These are phyloP conservation scores for Tympanuchus pallidicinctus DNA, from an alignment of 2,113 vertebrate genomes.

Conservation along the genomic window DNA sequence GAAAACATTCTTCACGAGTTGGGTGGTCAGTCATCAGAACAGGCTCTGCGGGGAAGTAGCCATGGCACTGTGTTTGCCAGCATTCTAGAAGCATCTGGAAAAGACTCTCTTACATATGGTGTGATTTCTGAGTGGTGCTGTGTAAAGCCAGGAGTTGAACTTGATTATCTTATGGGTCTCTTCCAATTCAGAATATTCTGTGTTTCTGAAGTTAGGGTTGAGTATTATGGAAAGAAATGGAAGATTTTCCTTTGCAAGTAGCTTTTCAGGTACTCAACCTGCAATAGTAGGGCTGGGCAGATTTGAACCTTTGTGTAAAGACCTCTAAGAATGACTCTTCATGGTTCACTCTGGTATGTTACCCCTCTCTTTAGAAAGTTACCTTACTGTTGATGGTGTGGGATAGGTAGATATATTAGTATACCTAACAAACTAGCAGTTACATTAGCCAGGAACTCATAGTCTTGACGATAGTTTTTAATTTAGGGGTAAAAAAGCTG, in stretches of 20 bases:
- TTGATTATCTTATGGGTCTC: too few species aligned
- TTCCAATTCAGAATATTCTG: too few species aligned
- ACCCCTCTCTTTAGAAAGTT: not conserved
- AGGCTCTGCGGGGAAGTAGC: too few species aligned
- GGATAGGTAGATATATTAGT: not conserved
- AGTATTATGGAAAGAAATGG: not conserved
- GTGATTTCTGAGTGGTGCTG: too few species aligned
- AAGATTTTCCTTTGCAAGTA: not conserved
- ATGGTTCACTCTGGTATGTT: not conserved
- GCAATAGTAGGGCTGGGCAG: not conserved
- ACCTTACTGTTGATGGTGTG: not conserved
- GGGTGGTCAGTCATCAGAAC: too few species aligned
- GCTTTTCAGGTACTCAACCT: not conserved
- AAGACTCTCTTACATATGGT: too few species aligned
- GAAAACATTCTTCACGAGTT: too few species aligned
- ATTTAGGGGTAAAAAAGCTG: not conserved
- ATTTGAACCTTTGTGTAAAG: not conserved
- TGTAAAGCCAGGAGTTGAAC: too few species aligned
- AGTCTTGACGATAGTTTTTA: not conserved
- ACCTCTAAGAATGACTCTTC: not conserved
- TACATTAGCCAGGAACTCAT: not conserved
- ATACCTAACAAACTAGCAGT: not conserved
- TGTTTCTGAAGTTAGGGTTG: too few species aligned
- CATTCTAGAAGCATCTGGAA: too few species aligned
- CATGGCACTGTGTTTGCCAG: too few species aligned